These are phyloP conservation scores for Drosophila mimetica DNA, from an alignment of 2,888 invertebrate species.

Conservation along the genomic window DNA sequence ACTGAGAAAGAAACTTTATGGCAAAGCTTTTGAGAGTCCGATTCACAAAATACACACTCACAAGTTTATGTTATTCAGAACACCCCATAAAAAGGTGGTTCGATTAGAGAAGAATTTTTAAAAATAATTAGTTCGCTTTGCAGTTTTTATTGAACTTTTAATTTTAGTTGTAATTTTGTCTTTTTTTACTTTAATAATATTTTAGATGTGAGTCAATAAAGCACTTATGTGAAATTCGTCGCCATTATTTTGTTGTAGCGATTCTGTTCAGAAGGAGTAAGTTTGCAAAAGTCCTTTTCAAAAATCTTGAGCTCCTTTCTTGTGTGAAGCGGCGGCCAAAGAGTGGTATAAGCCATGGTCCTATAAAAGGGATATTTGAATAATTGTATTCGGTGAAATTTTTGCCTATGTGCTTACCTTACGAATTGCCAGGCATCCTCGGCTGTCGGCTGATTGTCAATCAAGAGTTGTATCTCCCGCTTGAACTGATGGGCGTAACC, in stretches of 20 bases:
- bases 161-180: constrained; percentile 4
- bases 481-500: constrained; percentile 50
- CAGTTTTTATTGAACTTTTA: background rate
- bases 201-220: background rate
- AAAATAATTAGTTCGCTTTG: no score
- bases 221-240: constrained; percentile 23
- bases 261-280: constrained; percentile 34
- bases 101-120: no score
- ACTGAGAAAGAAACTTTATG: background rate
- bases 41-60: background rate
- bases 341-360: constrained; percentile 57
- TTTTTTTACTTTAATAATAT: background rate
- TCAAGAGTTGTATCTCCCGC: constrained; percentile 47
- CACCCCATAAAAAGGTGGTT: no score
- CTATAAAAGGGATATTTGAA: constrained; percentile 24
- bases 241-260: constrained; percentile 54
- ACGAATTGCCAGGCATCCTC: constrained; percentile 56
- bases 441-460: constrained; percentile 53
- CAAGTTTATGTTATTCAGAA: no score
- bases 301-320: constrained; percentile 51
- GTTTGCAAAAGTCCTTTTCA: constrained; percentile 46
- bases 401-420: constrained; percentile 24
- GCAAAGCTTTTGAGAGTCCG: constrained; percentile 5
- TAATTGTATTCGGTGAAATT: no score
- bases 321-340: constrained; percentile 71